phyloP scores from a whole-genome alignment of 2,888 invertebrate genomes.

The Phortica magna region DNA sequence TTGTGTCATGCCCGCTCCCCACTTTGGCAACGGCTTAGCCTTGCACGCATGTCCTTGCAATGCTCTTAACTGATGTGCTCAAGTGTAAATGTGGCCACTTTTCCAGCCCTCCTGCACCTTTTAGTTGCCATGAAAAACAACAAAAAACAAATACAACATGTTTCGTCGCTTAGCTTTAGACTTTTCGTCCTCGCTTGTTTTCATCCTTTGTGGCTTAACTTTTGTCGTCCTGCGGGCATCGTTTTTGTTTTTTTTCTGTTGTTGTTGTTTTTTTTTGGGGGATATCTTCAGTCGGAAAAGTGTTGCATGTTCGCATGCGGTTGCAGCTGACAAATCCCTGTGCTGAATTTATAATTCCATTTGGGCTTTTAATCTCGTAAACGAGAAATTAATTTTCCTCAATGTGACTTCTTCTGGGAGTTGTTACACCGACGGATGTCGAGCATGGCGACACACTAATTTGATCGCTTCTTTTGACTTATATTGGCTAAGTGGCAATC shows the following conservation, averaged over 20 bases:
- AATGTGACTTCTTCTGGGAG: constrained; percentile 50
- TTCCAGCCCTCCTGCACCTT: constrained; percentile 7
- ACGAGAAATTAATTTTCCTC: constrained; percentile 71
- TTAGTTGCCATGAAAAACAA: constrained; percentile 14
- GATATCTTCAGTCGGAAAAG: constrained; percentile 13
- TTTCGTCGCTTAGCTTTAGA: neutral
- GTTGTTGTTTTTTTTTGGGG: constrained; percentile 15
- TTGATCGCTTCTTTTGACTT: no score
- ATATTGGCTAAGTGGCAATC: no score
- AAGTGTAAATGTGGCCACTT: constrained; percentile 54
- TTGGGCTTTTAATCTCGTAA: constrained; percentile 72
- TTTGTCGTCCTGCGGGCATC: constrained; percentile 68
- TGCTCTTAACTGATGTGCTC: constrained; percentile 41
- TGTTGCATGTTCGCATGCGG: constrained; percentile 40
- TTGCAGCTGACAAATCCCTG: constrained; percentile 23
- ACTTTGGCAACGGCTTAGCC: constrained; percentile 14
- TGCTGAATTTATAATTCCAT: constrained; percentile 71
- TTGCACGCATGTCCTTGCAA: constrained; percentile 38
- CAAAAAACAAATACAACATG: neutral
- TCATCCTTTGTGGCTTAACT: constrained; percentile 66
- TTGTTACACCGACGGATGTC: neutral
- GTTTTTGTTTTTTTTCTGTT: constrained; percentile 45
- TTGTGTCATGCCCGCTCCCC: constrained; percentile 22
- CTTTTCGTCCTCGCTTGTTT: constrained; percentile 33
- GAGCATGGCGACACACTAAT: no score